These are phyloP conservation scores for Deilephila elpenor DNA, from an alignment of 2,888 invertebrate species.

Conservation along the genomic window DNA sequence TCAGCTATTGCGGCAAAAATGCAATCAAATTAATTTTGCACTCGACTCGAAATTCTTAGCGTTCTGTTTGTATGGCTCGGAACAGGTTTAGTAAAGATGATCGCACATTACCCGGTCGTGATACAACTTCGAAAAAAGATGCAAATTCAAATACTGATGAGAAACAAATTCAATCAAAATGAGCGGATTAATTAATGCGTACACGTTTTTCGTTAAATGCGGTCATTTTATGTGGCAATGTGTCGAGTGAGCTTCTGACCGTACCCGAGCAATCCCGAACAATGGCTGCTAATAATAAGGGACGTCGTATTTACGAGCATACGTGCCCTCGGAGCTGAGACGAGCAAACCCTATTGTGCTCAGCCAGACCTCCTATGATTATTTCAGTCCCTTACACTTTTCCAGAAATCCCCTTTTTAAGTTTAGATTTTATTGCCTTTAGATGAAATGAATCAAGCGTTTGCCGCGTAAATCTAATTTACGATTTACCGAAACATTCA, in stretches of 20 bases:
- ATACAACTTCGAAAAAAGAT: neutral
- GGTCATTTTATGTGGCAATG: neutral
- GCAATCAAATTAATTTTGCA: neutral
- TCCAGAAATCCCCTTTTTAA: slow-evolving; percentile 75
- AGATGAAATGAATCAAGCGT: slow-evolving; percentile 68
- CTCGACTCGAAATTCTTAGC: neutral
- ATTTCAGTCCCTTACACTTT: slow-evolving; percentile 77
- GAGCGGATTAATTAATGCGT: neutral
- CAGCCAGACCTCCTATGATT: slow-evolving; percentile 81
- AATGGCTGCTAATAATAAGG: slow-evolving; percentile 83
- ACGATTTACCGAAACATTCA: slow-evolving; percentile 60
- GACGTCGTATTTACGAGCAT: slow-evolving; percentile 82
- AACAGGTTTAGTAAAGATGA: neutral
- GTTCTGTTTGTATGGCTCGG: neutral
- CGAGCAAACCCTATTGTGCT: slow-evolving; percentile 80
- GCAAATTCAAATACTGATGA: neutral
- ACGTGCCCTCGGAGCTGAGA: slow-evolving; percentile 80
- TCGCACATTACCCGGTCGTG: neutral
- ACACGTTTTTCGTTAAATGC: neutral
- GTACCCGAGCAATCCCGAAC: slow-evolving; percentile 68
- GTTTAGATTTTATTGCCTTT: slow-evolving; percentile 69
- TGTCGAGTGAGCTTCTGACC: slow-evolving; percentile 29
- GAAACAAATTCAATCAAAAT: neutral
- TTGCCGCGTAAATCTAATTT: slow-evolving; percentile 65
- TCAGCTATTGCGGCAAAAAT: slow-evolving; percentile 41